phyloP scores from a whole-genome alignment of 2,113 vertebrate species.

The Rallus limicola region DNA sequence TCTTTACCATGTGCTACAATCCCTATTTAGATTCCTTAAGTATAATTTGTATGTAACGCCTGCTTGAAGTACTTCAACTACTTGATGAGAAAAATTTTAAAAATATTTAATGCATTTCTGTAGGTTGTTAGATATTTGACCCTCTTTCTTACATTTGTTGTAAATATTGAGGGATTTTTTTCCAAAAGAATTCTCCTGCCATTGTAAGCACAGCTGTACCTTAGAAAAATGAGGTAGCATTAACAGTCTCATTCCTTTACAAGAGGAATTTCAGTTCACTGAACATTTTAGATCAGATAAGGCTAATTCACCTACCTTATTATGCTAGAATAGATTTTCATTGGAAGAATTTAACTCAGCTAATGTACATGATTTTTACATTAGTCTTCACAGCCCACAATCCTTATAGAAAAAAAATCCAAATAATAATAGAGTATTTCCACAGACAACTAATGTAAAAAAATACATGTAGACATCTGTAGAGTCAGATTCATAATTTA shows the following conservation, averaged over 20 bases:
- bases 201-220: neutral
- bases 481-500: neutral
- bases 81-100: conserved; percentile 27
- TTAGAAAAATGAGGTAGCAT: conserved; percentile 24
- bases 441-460: neutral
- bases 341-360: conserved; percentile 43
- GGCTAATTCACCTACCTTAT: conserved; percentile 36
- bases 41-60: conserved; percentile 19
- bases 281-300: conserved; percentile 30
- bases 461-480: neutral
- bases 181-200: neutral
- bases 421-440: conserved; percentile 14
- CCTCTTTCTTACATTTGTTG: neutral
- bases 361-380: conserved; percentile 38
- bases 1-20: conserved; percentile 75
- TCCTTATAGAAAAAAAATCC: neutral
- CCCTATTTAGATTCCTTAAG: conserved; percentile 61
- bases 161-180: neutral
- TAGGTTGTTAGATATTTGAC: neutral
- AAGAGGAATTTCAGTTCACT: conserved; percentile 5
- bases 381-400: conserved; percentile 1
- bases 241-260: neutral
- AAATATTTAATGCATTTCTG: conserved; percentile 37
- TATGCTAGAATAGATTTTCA: conserved; percentile 29
- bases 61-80: neutral